Conservation (phyloP, 2,888 invertebrate species). For the Drosophila colorata region DNA sequence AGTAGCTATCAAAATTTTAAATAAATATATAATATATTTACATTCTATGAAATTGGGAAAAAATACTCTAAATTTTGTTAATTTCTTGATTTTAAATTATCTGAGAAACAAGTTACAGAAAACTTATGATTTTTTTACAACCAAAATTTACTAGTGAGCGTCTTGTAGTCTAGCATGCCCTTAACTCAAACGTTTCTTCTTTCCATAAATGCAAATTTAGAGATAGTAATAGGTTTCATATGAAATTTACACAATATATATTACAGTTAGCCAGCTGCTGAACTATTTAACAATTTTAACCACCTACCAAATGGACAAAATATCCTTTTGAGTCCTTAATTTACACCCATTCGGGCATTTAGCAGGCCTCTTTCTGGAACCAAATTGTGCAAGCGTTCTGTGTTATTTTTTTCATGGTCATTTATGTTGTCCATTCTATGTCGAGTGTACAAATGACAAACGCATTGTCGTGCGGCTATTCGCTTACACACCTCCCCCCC, state of each 20-base stretch:
- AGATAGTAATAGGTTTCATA: neutral
- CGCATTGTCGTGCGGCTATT: conserved; percentile 27
- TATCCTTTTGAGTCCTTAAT: conserved; percentile 10
- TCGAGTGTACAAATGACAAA: conserved; percentile 23
- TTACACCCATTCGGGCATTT: conserved; percentile 14
- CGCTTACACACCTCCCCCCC: neutral
- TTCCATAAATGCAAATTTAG: neutral
- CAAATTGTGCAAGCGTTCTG: no score
- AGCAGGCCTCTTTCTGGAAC: conserved; percentile 1
- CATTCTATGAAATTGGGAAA: no score
- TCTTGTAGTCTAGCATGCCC: neutral
- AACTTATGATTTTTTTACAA: no score
- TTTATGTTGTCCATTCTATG: conserved; percentile 4
- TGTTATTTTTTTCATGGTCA: conserved; percentile 10
- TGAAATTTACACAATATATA: conserved; percentile 4
- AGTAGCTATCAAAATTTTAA: no score
- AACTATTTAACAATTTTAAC: conserved; percentile 9
- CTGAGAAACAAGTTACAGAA: no score
- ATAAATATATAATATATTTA: no score
- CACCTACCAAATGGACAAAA: neutral
- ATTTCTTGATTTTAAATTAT: no score
- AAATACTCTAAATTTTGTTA: no score
- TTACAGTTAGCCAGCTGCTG: conserved; percentile 10
- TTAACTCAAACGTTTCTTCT: neutral
- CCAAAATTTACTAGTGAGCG: neutral